Percentiles rank a stretch among this genome's conserved stretches.
Evolutionary conservation across 2,888 invertebrate genomes (phyloP).

Genomic region (Folsomia candida): DNA sequence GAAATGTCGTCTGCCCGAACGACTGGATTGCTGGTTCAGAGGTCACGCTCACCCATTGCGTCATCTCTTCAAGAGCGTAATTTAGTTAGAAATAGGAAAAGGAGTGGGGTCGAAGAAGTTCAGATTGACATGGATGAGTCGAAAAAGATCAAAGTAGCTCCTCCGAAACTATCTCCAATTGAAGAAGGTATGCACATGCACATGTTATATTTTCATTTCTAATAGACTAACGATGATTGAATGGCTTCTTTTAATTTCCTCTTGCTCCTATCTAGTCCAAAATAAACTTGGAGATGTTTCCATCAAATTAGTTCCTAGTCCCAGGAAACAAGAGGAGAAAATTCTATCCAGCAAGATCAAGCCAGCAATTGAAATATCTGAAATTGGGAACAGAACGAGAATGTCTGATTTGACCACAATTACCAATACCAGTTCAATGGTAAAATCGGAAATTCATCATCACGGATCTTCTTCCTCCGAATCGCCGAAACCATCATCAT

Average conservation of each 20-base stretch:
- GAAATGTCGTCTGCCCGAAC: constrained; percentile 40
- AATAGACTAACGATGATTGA: neutral
- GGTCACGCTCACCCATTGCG: neutral
- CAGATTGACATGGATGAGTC: neutral
- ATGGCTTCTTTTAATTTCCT: neutral
- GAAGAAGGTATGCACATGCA: neutral
- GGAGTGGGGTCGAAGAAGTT: neutral
- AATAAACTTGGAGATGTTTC: constrained; percentile 3
- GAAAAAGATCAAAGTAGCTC: constrained; percentile 9
- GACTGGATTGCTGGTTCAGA: constrained; percentile 25
- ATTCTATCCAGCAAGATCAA: neutral
- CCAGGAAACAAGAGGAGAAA: neutral
- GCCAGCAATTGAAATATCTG: too few species aligned
- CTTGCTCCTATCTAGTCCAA: neutral
- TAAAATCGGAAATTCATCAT: neutral
- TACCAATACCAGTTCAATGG: neutral
- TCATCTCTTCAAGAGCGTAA: neutral
- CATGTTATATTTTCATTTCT: neutral
- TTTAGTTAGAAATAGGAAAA: neutral
- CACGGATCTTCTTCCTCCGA: neutral
- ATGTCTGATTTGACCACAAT: neutral
- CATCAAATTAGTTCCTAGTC: neutral
- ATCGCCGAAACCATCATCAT: neutral
- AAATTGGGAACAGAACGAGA: neutral
- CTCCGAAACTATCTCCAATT: constrained; percentile 1